A percentile compares a stretch with the other conserved stretches of the same genome.
Conservation (phyloP, 2,797 vertebrate genomes). For the Trichosurus vulpecula region DNA sequence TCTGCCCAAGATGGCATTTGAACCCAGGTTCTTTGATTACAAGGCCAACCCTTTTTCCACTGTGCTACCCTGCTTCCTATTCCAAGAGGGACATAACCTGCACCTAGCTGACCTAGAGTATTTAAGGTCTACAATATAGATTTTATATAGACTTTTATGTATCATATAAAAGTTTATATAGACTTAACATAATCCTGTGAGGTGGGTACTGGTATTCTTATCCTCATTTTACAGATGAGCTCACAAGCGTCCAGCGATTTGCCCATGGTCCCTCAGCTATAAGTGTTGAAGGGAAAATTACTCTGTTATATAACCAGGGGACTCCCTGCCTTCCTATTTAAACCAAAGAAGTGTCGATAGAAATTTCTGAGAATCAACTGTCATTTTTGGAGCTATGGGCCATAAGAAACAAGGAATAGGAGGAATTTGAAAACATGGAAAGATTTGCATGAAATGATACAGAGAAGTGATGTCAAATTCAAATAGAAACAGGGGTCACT, state of each 20-base stretch:
- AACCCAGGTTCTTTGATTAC: not conserved
- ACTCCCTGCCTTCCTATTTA: not conserved
- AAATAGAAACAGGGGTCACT: not conserved
- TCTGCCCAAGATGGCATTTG: not conserved
- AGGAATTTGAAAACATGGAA: not conserved
- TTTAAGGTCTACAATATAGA: no score
- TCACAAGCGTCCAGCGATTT: not conserved
- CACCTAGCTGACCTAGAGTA: not conserved
- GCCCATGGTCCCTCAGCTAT: not conserved
- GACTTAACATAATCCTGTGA: not conserved
- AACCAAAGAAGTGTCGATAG: not conserved
- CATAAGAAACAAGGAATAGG: not conserved
- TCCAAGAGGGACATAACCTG: not conserved
- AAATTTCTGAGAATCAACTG: not conserved
- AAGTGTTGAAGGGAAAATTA: not conserved
- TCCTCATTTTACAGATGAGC: not conserved
- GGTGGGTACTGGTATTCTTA: not conserved
- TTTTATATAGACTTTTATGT: no score
- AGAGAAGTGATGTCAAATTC: not conserved
- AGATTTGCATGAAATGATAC: not conserved
- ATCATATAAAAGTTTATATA: no score
- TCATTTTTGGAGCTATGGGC: not conserved
- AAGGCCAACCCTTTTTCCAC: not conserved
- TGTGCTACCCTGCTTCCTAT: accelerated
- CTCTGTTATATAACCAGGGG: not conserved